These are phyloP conservation scores for Bubalus kerabau DNA, from an alignment of 2,113 vertebrate species.

Conservation along the genomic window DNA sequence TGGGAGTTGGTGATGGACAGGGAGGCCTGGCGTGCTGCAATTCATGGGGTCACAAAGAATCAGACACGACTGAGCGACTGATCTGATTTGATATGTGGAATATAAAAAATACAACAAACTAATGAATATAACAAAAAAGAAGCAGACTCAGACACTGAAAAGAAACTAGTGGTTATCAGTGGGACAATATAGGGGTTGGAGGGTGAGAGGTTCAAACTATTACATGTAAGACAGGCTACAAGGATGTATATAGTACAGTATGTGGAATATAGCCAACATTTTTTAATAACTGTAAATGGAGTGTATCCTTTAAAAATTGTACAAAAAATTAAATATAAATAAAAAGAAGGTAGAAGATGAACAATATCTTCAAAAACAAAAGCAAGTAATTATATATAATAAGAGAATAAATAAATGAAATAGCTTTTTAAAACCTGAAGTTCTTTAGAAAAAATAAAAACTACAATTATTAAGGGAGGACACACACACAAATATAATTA, in stretches of 20 bases:
- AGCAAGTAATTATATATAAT: background rate
- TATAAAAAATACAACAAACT: background rate
- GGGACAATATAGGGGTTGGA: background rate
- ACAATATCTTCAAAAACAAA: background rate
- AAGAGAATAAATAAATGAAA: background rate
- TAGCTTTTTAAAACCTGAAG: background rate
- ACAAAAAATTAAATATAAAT: background rate
- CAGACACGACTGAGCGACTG: too few species aligned
- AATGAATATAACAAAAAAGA: background rate
- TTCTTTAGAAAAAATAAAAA: background rate
- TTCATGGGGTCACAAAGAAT: too few species aligned
- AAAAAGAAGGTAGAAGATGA: background rate
- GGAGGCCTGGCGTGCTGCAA: too few species aligned
- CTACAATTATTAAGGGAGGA: background rate
- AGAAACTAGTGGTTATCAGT: background rate
- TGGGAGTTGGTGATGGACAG: too few species aligned
- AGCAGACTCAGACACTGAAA: background rate
- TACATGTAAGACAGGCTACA: background rate
- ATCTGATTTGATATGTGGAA: background rate
- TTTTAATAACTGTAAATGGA: background rate
- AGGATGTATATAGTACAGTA: background rate
- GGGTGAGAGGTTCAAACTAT: background rate
- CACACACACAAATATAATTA: background rate
- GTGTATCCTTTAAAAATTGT: background rate
- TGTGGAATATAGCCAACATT: background rate